Percentiles rank a stretch among this genome's conserved stretches.
Evolutionary conservation across 2,113 vertebrate species (phyloP).

Genomic region (Passer domesticus): DNA sequence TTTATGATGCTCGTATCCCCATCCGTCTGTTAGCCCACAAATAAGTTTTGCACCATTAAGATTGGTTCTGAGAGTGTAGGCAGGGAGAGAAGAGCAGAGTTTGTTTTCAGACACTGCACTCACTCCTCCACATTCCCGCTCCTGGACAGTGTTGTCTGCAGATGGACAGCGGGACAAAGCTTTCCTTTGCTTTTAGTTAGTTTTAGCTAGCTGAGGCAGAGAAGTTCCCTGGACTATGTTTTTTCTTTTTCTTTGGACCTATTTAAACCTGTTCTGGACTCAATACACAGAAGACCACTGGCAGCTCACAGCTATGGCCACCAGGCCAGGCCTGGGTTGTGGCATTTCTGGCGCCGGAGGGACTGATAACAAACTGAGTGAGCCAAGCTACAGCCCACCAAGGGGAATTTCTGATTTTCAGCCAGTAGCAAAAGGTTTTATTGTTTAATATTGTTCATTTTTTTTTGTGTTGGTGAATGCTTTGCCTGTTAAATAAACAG

Average conservation of each 20-base stretch:
- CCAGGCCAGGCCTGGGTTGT: neutral
- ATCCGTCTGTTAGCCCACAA: neutral
- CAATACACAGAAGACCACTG: neutral
- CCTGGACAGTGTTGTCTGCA: neutral
- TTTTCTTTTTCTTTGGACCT: neutral
- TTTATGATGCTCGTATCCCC: neutral
- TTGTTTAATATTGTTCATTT: neutral
- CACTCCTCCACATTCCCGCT: neutral
- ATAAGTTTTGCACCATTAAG: neutral
- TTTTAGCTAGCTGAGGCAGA: neutral
- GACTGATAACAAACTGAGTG: neutral
- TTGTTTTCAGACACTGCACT: neutral
- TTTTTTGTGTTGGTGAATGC: neutral
- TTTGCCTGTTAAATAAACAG: neutral
- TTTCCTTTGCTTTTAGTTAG: neutral
- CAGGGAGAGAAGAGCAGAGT: fast-evolving
- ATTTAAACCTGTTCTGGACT: neutral
- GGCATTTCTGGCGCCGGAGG: neutral
- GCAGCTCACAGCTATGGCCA: neutral
- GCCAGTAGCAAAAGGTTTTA: neutral
- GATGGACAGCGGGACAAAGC: neutral
- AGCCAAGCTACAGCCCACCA: neutral
- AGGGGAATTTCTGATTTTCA: neutral
- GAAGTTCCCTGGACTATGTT: neutral
- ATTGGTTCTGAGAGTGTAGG: neutral